These are phyloP conservation scores for Cheirogaleus major DNA, from an alignment of 2,797 vertebrate genomes.

Conservation along the genomic window DNA sequence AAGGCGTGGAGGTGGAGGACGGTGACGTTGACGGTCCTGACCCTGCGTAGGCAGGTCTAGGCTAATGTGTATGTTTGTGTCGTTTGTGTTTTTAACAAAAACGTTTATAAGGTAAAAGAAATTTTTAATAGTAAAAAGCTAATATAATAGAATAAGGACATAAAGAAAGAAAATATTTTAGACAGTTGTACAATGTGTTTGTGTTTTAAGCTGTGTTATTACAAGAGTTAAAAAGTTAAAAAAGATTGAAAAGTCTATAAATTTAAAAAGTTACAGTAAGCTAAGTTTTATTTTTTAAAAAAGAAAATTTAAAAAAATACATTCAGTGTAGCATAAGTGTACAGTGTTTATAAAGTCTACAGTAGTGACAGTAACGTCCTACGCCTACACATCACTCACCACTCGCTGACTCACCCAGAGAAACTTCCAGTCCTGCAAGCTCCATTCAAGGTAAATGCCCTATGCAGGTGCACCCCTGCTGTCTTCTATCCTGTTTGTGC, in stretches of 20 bases:
- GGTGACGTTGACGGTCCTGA: too few relatives aligned
- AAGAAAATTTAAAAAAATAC: neutral
- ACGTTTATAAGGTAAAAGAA: neutral
- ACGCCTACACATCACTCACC: neutral
- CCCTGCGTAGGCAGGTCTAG: neutral
- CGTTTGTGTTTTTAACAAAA: neutral
- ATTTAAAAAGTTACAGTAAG: neutral
- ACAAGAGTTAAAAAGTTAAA: neutral
- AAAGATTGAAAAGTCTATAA: neutral
- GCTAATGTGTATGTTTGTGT: neutral
- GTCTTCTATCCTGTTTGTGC: neutral
- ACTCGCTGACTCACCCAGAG: neutral
- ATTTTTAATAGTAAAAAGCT: neutral
- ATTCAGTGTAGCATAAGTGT: neutral
- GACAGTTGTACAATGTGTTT: neutral
- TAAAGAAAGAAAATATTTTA: neutral
- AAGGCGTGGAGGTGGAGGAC: neutral
- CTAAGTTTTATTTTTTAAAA: neutral
- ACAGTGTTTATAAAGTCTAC: neutral
- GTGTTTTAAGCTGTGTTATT: neutral
- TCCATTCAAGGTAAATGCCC: neutral
- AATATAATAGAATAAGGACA: neutral
- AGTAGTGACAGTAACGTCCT: fast-evolving
- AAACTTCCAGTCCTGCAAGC: neutral
- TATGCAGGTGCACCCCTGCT: too few relatives aligned